Evolutionary conservation across 2,797 vertebrate genomes (phyloP).

Genomic region (Aulostomus chinensis): DNA sequence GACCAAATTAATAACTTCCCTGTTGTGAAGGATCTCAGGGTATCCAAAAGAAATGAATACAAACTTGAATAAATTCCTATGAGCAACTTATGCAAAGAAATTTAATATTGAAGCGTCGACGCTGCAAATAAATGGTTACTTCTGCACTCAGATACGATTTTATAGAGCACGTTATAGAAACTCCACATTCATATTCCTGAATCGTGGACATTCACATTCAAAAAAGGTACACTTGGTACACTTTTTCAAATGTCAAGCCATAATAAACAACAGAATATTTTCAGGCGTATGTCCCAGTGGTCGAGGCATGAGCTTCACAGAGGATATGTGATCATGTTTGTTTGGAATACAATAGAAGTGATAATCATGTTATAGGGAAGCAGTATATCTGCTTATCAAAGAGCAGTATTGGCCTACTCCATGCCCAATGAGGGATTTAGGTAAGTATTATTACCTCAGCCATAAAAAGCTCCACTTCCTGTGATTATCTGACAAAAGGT

Average conservation of each 20-base stretch:
- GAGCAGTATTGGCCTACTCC: constrained; percentile 45
- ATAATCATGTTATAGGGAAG: constrained; percentile 54
- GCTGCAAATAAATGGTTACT: constrained; percentile 71
- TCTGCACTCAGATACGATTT: constrained; percentile 67
- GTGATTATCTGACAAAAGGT: constrained; percentile 69
- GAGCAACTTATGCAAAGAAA: constrained; percentile 74
- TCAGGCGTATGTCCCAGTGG: constrained; percentile 20
- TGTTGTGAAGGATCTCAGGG: constrained; percentile 12
- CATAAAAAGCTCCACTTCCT: constrained; percentile 53
- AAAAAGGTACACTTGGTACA: constrained; percentile 56
- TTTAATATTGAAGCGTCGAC: constrained; percentile 66
- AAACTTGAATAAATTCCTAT: constrained; percentile 68
- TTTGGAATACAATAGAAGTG: constrained; percentile 55
- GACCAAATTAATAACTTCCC: constrained; percentile 51
- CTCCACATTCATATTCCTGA: constrained; percentile 66
- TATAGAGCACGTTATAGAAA: constrained; percentile 71
- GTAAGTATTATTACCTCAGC: constrained; percentile 58
- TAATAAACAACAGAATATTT: constrained; percentile 68
- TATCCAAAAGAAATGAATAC: constrained; percentile 27
- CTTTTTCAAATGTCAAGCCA: constrained; percentile 77
- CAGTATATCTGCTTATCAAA: constrained; percentile 49
- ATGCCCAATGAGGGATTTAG: constrained; percentile 56
- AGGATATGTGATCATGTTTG: constrained; percentile 53
- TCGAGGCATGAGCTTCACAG: constrained; percentile 23
- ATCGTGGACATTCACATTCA: constrained; percentile 59